These are phyloP conservation scores for Xestoiulus laeticollis DNA, from an alignment of 2,888 invertebrate species.

Conservation along the genomic window DNA sequence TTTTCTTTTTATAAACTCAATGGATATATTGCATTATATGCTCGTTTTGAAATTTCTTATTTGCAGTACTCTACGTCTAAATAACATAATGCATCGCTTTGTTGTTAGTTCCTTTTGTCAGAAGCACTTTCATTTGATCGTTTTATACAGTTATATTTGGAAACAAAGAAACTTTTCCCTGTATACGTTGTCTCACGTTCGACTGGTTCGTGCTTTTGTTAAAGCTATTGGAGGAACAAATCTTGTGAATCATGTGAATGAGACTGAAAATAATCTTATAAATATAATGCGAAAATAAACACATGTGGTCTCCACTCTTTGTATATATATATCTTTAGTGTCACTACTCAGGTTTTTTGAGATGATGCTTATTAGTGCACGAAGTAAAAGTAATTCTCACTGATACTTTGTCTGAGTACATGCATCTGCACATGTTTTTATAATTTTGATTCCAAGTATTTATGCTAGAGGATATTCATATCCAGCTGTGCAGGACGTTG, in stretches of 20 bases:
- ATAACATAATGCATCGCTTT: background rate
- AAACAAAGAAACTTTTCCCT: slow-evolving; percentile 15
- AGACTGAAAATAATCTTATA: background rate
- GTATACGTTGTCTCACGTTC: background rate
- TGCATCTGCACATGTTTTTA: too few species aligned
- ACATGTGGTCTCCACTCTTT: too few species aligned
- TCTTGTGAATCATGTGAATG: background rate
- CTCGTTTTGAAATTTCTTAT: background rate
- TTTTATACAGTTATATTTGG: background rate
- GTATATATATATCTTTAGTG: too few species aligned
- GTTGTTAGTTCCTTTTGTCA: slow-evolving; percentile 16
- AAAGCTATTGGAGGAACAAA: background rate
- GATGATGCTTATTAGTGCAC: too few species aligned
- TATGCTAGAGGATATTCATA: too few species aligned
- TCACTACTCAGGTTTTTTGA: too few species aligned
- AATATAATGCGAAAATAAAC: background rate
- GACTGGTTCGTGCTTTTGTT: background rate
- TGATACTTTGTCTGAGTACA: too few species aligned
- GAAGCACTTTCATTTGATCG: slow-evolving; percentile 5
- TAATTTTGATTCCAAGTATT: too few species aligned
- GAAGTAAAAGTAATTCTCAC: too few species aligned
- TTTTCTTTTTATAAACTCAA: background rate
- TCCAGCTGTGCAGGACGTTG: too few species aligned
- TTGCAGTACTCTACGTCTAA: background rate
- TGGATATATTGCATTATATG: background rate